A percentile compares a stretch with the other conserved stretches of the same genome.
Evolutionary conservation across 2,888 invertebrate genomes (phyloP).

Genomic region (Acronicta leporina): DNA sequence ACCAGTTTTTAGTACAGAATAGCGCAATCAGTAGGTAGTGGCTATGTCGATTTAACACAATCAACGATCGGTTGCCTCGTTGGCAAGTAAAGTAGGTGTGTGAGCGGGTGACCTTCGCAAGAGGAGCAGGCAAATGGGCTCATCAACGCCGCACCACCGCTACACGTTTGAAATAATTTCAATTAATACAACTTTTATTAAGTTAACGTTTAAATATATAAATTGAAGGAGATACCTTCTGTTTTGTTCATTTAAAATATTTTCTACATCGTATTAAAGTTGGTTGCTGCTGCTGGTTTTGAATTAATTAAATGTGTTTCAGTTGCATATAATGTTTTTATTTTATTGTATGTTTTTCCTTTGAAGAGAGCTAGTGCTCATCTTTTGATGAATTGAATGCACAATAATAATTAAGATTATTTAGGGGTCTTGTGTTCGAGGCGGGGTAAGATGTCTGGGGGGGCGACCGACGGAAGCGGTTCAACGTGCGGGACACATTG

Average conservation of each 20-base stretch:
- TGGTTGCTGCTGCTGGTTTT: slow-evolving; percentile 49
- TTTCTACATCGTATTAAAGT: slow-evolving; percentile 52
- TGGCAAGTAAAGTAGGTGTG: slow-evolving; percentile 69
- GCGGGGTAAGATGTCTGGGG: slow-evolving; percentile 56
- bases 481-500: slow-evolving; percentile 85
- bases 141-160: slow-evolving; percentile 74
- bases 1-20: slow-evolving; percentile 22
- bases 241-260: slow-evolving; percentile 49
- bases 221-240: slow-evolving; percentile 52
- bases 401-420: slow-evolving; percentile 60
- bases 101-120: slow-evolving; percentile 79
- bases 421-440: slow-evolving; percentile 51
- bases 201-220: slow-evolving; percentile 56
- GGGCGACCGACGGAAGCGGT: slow-evolving; percentile 72
- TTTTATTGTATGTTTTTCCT: slow-evolving; percentile 18
- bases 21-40: slow-evolving; percentile 49
- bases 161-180: slow-evolving; percentile 67
- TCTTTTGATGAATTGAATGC: slow-evolving; percentile 62
- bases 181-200: slow-evolving; percentile 66
- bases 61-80: slow-evolving; percentile 58
- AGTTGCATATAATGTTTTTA: slow-evolving; percentile 24
- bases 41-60: slow-evolving; percentile 42
- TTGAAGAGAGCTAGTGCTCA: slow-evolving; percentile 38
- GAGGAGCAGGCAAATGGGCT: slow-evolving; percentile 77
- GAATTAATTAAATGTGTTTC: slow-evolving; percentile 45